Evolutionary conservation across 2,797 vertebrate genomes (phyloP), one percentile per base, ranked within the genome.

Genomic region (Sylvia borin): DNA sequence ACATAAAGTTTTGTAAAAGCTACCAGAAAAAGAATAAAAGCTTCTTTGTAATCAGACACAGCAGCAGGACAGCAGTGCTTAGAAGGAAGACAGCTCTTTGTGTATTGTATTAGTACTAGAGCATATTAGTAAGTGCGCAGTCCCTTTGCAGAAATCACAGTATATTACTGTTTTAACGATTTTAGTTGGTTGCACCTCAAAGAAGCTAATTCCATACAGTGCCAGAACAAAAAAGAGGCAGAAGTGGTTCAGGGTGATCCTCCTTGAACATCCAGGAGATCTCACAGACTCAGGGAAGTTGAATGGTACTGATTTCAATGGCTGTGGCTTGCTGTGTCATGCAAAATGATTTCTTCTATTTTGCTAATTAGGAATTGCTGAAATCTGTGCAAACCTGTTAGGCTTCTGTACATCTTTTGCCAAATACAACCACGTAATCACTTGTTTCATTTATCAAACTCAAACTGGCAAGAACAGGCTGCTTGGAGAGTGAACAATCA

Each of bases 401-500:
- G 80, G 47, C 17, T 47, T 80, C 53, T 58, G 5, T 75, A 60
- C 19, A 53, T 76, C 40, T 60, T 92, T 42, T 85, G 79, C 67
- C 7, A 11, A 95, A 94, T 32, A 64, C 67, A 95, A 27, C 84
- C 68, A 15, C 54, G 58, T 71, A 88, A 25, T 36, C 48, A 32
- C 62, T 83, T 80, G 53, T 53, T 91, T 84, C 74, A 89, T 96
- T 96, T 97, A 92, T 93, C 90, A 93, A 42, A 78, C 58, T 87
- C 85, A 72, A 85, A 54, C 32, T 34, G 88, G 55, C 84, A 94
- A 82, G 95, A 94, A 72, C 75, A 64, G 58, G n/a, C 53, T 88
- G 88, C 68, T 80, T 78, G 87, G 75, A 93, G 90, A 95, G 58
- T 85, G 88, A 96, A 86, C 7, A 32, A 96, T 96, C 96, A 88